A percentile compares a stretch with the other conserved stretches of the same genome.
These are phyloP conservation scores for Molanna angustata DNA, from an alignment of 2,888 invertebrate species.

Conservation along the genomic window DNA sequence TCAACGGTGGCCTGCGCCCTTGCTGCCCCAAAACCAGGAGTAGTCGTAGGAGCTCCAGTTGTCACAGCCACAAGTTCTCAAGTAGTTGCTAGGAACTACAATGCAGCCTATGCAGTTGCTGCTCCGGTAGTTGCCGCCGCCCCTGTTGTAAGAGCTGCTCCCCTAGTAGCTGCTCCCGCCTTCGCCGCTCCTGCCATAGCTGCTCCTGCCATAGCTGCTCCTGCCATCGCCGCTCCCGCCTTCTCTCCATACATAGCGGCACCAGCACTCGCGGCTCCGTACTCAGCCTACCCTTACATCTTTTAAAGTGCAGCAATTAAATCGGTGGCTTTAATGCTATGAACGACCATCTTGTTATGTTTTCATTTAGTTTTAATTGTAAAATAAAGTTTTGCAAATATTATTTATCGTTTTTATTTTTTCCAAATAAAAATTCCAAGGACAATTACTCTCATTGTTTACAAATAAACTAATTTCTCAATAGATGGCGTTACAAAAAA, in stretches of 20 bases:
- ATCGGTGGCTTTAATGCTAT: no score
- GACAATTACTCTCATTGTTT: no score
- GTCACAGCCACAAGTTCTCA: conserved; percentile 56
- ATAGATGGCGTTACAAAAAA: no score
- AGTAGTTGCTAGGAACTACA: conserved; percentile 53
- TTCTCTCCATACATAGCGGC: neutral
- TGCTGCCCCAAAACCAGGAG: conserved; percentile 26
- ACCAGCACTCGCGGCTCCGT: neutral
- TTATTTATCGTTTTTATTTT: no score
- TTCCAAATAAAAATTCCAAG: no score
- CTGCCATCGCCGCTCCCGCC: neutral
- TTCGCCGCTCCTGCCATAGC: conserved; percentile 14
- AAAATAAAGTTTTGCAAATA: neutral
- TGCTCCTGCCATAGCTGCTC: conserved; percentile 10
- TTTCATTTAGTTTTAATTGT: no score
- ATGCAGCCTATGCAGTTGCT: conserved; percentile 42
- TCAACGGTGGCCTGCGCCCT: conserved; percentile 26
- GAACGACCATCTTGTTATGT: neutral
- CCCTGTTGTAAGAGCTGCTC: conserved; percentile 24
- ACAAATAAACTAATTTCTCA: no score
- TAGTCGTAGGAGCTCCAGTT: conserved; percentile 35
- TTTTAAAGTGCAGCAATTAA: no score
- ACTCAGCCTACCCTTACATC: neutral
- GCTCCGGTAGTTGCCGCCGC: conserved; percentile 20
- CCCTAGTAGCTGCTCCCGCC: conserved; percentile 16